Conservation (phyloP, 2,797 vertebrate genomes). For the Taenioides sp. region DNA sequence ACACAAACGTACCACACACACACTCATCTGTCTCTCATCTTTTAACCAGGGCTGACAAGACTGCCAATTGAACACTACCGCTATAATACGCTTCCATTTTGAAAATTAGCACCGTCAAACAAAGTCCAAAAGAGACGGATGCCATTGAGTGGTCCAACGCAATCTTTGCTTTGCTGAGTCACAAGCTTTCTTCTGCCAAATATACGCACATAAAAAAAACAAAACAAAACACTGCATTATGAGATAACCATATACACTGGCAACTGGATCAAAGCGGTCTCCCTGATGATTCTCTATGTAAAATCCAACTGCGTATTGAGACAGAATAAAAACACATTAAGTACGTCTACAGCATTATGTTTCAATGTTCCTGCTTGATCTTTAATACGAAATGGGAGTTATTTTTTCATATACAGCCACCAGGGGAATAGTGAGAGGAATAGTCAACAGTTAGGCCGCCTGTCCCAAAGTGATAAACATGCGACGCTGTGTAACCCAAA, state of each 20-base stretch:
- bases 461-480: slow-evolving; percentile 17
- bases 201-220: slow-evolving; percentile 10
- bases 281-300: slow-evolving; percentile 14
- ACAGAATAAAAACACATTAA: slow-evolving; percentile 8
- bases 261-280: slow-evolving; percentile 25
- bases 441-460: slow-evolving; percentile 30
- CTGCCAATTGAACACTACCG: slow-evolving; percentile 34
- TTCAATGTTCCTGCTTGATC: slow-evolving; percentile 23
- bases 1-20: slow-evolving; percentile 11
- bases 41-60: slow-evolving; percentile 39
- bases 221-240: slow-evolving; percentile 13
- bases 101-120: slow-evolving; percentile 54
- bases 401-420: slow-evolving; percentile 14
- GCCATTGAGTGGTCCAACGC: slow-evolving; percentile 28
- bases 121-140: slow-evolving; percentile 38
- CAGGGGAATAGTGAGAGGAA: slow-evolving; percentile 17
- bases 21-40: slow-evolving; percentile 22
- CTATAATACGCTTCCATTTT: slow-evolving; percentile 47
- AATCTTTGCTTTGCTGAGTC: slow-evolving; percentile 46
- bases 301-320: slow-evolving; percentile 23
- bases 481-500: slow-evolving; percentile 25
- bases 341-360: slow-evolving; percentile 23
- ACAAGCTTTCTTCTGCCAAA: slow-evolving; percentile 31
- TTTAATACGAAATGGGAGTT: slow-evolving; percentile 17
- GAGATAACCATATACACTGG: slow-evolving; percentile 16